Evolutionary conservation across 1,140 invertebrate species (phyloP).

Genomic region (Meteorus sp.): DNA sequence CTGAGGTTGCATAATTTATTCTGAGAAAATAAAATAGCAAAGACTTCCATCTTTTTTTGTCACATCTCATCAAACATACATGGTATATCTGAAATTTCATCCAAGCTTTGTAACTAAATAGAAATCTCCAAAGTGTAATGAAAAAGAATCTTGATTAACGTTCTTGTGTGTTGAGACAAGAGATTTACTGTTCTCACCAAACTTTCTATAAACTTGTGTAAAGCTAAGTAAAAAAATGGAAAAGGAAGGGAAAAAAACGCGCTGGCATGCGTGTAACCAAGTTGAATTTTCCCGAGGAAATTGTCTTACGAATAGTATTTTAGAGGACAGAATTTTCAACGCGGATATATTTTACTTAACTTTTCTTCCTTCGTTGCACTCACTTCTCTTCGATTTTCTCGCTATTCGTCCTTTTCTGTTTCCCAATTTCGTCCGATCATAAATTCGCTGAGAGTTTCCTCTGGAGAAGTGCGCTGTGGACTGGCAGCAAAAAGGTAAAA

Average conservation of each 20-base stretch:
- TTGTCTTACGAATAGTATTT: neutral
- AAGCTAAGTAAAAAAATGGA: neutral
- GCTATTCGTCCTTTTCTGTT: neutral
- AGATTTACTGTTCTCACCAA: constrained; percentile 32
- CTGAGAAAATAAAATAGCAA: no score
- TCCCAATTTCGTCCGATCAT: constrained; percentile 12
- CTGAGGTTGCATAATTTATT: no score
- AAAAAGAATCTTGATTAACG: no score
- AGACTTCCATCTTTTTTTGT: no score
- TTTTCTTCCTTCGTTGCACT: neutral
- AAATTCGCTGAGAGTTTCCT: constrained; percentile 2
- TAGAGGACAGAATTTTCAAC: neutral
- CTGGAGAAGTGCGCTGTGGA: neutral
- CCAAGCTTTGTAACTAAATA: no score
- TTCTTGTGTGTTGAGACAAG: constrained; percentile 4
- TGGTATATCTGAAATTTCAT: no score
- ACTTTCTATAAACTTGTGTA: constrained; percentile 16
- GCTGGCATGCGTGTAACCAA: no score
- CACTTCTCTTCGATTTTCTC: neutral
- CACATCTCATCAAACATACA: no score
- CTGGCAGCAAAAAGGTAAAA: neutral
- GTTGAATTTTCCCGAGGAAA: constrained; percentile 9
- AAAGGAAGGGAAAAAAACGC: neutral
- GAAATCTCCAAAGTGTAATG: no score
- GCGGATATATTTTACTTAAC: constrained; percentile 15